Base-by-base conservation (phyloP, 2,888 invertebrate genomes). In the Pecten maximus region DNA sequence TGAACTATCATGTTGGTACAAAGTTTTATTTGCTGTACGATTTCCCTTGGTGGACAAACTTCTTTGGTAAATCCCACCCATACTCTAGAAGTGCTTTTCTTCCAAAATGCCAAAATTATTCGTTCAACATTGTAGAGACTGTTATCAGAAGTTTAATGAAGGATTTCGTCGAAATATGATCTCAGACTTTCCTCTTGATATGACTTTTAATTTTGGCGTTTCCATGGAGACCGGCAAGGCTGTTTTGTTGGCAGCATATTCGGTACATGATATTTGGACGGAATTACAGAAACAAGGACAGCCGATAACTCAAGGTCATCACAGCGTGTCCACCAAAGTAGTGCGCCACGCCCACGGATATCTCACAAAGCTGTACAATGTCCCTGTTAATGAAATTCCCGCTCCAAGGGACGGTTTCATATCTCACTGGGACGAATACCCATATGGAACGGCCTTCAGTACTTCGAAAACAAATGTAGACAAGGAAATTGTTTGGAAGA, bases 341-440 rank as follows among this genome's bases (percentile, higher is more conserved):
- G 60, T 92, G 0, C 74, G 50, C 16, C 89, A 89, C 15, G 88
- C 88, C 19, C 91, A 91, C 35, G 74, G 35, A 12, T 90, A 89
- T 48, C 87, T 92, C 3, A 44, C 92, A 4, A 88, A 88, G 28
- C 74, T 91, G 2, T 91, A 88, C 39, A 60, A 91, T 15, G 54
- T 91, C 50, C 35, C 89, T 23, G 40, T 74, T 6, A 48, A 40
- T 2, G 10, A 44, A 40, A 92, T 93, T 40, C 93, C 93, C 6
- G 28, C 39, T 8, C 92, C 93, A 0, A 40, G 91, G 2, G 88
- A 89, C 40, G 92, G 92, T 2, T 54, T 74, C 10, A 89, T 93
- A 89, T 88, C 88, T 40, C 40, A 90, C 0, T 93, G 93, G 93
- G 90, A 93, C 39, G 39, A 91, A 23, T 90, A 91, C 44, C 93